phyloP scores from a whole-genome alignment of 1,140 invertebrate genomes.

The Lordiphosa clarofinis region DNA sequence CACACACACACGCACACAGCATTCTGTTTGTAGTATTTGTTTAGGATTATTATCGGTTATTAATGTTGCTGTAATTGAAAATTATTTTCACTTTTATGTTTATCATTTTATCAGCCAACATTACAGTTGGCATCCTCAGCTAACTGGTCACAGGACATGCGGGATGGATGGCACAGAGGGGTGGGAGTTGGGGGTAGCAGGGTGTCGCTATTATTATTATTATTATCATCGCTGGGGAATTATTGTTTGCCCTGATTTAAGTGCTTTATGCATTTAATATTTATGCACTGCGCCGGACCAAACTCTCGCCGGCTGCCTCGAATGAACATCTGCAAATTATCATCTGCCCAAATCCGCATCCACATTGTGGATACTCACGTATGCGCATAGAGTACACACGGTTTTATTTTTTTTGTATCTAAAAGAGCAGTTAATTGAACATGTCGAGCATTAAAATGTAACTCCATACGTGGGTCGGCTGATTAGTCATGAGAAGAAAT shows the following conservation, averaged over 20 bases:
- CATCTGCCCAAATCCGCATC: slow-evolving; percentile 16
- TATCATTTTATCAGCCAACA: slow-evolving; percentile 64
- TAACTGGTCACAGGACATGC: neutral
- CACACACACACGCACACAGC: slow-evolving; percentile 11
- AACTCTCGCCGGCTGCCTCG: slow-evolving; percentile 14
- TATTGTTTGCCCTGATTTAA: slow-evolving; percentile 73
- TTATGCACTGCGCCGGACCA: slow-evolving; percentile 49
- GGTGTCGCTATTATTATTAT: slow-evolving; percentile 22
- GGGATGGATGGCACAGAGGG: neutral
- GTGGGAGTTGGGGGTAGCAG: neutral
- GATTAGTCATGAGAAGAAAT: too few relatives aligned
- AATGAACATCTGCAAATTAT: slow-evolving; percentile 51
- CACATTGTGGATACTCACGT: slow-evolving; percentile 4
- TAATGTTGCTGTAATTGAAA: slow-evolving; percentile 78
- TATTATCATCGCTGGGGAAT: slow-evolving; percentile 64
- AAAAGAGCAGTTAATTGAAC: slow-evolving; percentile 52
- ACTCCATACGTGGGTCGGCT: too few relatives aligned
- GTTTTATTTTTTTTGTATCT: too few relatives aligned
- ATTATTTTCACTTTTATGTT: slow-evolving; percentile 78
- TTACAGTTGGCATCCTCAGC: slow-evolving; percentile 20
- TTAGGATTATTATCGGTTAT: slow-evolving; percentile 78
- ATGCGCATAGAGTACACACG: slow-evolving; percentile 3
- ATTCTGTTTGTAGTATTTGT: slow-evolving; percentile 54
- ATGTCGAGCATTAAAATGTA: slow-evolving; percentile 15
- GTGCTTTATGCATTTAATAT: slow-evolving; percentile 61